phyloP scores from a whole-genome alignment of 2,888 invertebrate genomes.

The Scaptomyza flava region DNA sequence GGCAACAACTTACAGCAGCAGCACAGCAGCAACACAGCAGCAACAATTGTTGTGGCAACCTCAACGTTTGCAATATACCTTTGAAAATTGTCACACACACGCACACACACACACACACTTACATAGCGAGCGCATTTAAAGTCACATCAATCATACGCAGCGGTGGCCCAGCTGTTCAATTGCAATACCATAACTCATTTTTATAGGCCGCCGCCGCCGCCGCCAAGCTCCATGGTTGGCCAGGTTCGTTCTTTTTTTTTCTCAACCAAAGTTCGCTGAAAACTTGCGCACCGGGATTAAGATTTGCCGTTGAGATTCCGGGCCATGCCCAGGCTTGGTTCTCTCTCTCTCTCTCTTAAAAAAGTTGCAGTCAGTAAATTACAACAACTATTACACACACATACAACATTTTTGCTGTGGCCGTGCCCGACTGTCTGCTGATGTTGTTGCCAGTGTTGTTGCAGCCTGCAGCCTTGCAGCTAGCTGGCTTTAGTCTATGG shows the following conservation, averaged over 20 bases:
- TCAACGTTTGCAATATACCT: constrained; percentile 50
- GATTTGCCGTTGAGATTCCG: constrained; percentile 78
- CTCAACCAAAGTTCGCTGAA: constrained; percentile 70
- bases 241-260: constrained; percentile 2
- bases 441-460: background rate
- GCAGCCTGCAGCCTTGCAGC: constrained; percentile 1
- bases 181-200: constrained; percentile 79
- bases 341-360: background rate
- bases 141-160: constrained; percentile 81
- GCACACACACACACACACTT: background rate
- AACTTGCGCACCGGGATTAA: constrained; percentile 82
- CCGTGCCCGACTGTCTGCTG: constrained; percentile 55
- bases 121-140: constrained; percentile 57
- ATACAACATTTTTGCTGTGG: constrained; percentile 14
- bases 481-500: constrained; percentile 33
- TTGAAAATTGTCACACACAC: constrained; percentile 57
- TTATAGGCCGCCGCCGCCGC: constrained; percentile 65
- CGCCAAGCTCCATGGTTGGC: constrained; percentile 50
- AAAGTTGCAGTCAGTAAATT: constrained; percentile 72
- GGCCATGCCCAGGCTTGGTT: constrained; percentile 45
- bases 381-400: constrained; percentile 79
- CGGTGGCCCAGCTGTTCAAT: constrained; percentile 80
- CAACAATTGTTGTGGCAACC: constrained; percentile 25
- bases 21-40: background rate
- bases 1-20: constrained; percentile 30